phyloP scores from a whole-genome alignment of 1,140 invertebrate species.

The Neodiprion lecontei region DNA sequence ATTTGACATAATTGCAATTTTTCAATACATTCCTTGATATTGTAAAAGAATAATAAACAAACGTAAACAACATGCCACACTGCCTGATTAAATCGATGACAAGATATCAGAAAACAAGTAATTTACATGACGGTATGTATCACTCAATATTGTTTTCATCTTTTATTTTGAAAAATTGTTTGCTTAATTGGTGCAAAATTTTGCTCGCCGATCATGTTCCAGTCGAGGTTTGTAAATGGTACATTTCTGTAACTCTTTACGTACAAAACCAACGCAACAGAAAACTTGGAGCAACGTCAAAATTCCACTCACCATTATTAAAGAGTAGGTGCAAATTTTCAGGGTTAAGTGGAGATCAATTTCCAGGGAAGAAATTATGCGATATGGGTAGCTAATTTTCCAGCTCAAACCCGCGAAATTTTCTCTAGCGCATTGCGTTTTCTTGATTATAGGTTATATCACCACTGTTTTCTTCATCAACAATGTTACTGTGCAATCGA shows the following conservation, averaged over 20 bases:
- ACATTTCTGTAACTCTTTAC: not conserved
- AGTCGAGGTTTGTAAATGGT: slow-evolving; percentile 10
- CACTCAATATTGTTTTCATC: not conserved
- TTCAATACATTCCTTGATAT: too few relatives aligned
- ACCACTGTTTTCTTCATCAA: too few relatives aligned
- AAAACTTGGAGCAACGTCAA: slow-evolving; percentile 1
- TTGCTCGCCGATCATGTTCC: slow-evolving; percentile 6
- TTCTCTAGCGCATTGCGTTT: too few relatives aligned
- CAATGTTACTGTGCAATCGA: too few relatives aligned
- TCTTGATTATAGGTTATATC: too few relatives aligned
- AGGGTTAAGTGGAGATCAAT: slow-evolving; percentile 31
- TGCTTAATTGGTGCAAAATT: not conserved
- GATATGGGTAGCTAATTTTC: too few relatives aligned
- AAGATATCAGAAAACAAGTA: slow-evolving; percentile 37
- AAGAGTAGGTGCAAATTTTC: slow-evolving; percentile 25
- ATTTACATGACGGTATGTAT: slow-evolving; percentile 40
- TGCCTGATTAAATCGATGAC: slow-evolving; percentile 52
- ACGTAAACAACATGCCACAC: slow-evolving; percentile 41
- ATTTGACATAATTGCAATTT: too few relatives aligned
- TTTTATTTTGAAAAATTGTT: not conserved
- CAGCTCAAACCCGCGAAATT: too few relatives aligned
- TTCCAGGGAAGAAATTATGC: slow-evolving; percentile 34
- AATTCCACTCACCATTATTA: slow-evolving; percentile 16
- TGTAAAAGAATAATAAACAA: too few relatives aligned
- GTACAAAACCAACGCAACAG: too few relatives aligned